A percentile compares a stretch with the other conserved stretches of the same genome.
Conservation (phyloP, 2,888 invertebrate genomes). For the Harmothoe impar region DNA sequence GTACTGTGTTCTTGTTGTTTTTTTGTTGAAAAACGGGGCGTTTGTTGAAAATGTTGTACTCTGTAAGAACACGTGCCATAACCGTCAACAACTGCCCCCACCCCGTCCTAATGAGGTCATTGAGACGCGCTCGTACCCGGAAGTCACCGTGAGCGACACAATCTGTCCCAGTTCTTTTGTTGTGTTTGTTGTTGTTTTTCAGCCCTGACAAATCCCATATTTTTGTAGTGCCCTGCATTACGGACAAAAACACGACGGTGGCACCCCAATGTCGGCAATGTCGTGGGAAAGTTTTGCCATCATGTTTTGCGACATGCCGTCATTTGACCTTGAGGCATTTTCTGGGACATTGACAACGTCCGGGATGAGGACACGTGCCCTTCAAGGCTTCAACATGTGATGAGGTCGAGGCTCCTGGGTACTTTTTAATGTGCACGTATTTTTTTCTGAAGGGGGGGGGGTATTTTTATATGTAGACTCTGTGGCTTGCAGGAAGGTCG, state of each 20-base stretch:
- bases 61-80: background rate
- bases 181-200: background rate
- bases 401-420: background rate
- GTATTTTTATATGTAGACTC: too few species aligned
- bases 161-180: constrained; percentile 21
- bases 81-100: background rate
- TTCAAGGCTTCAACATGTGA: background rate
- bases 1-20: background rate
- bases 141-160: background rate
- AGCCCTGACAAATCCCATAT: background rate
- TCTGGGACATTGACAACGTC: background rate
- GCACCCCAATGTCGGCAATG: background rate
- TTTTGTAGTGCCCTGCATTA: background rate
- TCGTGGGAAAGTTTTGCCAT: constrained; percentile 18
- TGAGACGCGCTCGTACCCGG: constrained; percentile 21
- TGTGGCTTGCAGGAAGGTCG: too few species aligned
- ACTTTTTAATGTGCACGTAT: too few species aligned
- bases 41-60: background rate
- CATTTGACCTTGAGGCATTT: background rate
- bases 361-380: constrained; percentile 12
- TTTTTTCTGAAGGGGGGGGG: too few species aligned
- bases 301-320: background rate
- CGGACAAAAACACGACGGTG: background rate
- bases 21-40: background rate
- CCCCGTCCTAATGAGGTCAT: constrained; percentile 46